Percentiles rank a stretch among this genome's conserved stretches.
These are phyloP conservation scores for Crioceris asparagi DNA, from an alignment of 2,888 invertebrate genomes.

Conservation along the genomic window DNA sequence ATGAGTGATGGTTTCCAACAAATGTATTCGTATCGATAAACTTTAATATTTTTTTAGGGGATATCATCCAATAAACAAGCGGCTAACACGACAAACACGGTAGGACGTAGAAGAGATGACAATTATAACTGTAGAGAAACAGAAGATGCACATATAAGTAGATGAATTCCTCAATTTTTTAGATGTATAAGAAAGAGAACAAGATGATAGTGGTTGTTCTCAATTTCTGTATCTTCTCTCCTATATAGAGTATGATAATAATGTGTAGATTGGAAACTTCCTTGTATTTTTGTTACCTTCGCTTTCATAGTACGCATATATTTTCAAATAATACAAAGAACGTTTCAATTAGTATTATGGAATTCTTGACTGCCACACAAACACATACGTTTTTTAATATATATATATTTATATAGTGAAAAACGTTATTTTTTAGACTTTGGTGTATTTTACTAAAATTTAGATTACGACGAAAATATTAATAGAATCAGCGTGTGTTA, in stretches of 20 bases:
- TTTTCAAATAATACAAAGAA: slow-evolving; percentile 16
- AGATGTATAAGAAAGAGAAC: too few relatives aligned
- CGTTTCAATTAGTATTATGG: slow-evolving; percentile 14
- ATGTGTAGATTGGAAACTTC: slow-evolving; percentile 15
- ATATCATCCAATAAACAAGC: slow-evolving; percentile 30
- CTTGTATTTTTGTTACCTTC: slow-evolving; percentile 25
- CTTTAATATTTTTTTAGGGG: slow-evolving; percentile 24
- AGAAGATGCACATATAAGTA: slow-evolving; percentile 34
- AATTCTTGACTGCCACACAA: slow-evolving; percentile 23
- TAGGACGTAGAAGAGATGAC: slow-evolving; percentile 29
- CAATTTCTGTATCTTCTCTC: not conserved
- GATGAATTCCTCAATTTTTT: too few relatives aligned
- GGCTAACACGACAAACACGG: slow-evolving; percentile 21
- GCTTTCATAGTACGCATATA: slow-evolving; percentile 22
- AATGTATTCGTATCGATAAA: too few relatives aligned
- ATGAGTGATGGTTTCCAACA: too few relatives aligned
- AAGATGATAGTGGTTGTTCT: slow-evolving; percentile 6
- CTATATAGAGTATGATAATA: slow-evolving; percentile 7
- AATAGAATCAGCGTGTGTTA: too few relatives aligned
- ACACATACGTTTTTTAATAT: too few relatives aligned
- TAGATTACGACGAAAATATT: too few relatives aligned
- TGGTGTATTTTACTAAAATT: slow-evolving; percentile 10
- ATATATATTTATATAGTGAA: slow-evolving; percentile 16
- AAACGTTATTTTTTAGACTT: slow-evolving; percentile 20
- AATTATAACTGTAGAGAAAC: slow-evolving; percentile 34